These are phyloP conservation scores for Acrobeloides nanus DNA, from an alignment of 2,888 invertebrate genomes.

Conservation along the genomic window DNA sequence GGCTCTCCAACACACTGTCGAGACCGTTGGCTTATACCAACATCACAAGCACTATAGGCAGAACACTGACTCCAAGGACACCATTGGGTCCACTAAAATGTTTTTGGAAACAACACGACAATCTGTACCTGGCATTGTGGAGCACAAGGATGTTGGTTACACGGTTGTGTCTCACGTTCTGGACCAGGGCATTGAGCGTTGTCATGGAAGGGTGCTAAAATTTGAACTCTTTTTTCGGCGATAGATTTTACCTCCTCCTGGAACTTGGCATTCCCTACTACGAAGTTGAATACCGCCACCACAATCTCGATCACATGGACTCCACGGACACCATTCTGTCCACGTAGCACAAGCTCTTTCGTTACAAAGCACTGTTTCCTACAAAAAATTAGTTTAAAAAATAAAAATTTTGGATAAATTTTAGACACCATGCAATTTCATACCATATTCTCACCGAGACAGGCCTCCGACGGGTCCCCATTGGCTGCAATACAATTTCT, in stretches of 20 bases:
- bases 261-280: constrained; percentile 33
- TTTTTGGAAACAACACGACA: too few relatives aligned
- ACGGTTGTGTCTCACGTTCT: constrained; percentile 33
- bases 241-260: constrained; percentile 15
- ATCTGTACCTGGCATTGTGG: constrained; percentile 39
- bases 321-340: constrained; percentile 44
- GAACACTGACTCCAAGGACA: constrained; percentile 43
- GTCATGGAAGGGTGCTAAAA: constrained; percentile 8
- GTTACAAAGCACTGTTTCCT: constrained; percentile 35
- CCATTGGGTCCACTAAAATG: constrained; percentile 46
- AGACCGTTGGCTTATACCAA: constrained; percentile 16
- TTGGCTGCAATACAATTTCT: constrained; percentile 31
- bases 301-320: constrained; percentile 40
- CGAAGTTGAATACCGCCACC: constrained; percentile 37
- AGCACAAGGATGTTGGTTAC: constrained; percentile 39
- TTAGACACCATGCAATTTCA: too few relatives aligned
- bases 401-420: too few relatives aligned
- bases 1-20: constrained; percentile 43
- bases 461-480: constrained; percentile 34
- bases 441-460: constrained; percentile 33
- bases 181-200: constrained; percentile 36
- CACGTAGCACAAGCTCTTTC: constrained; percentile 32
- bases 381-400: neutral
- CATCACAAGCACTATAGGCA: constrained; percentile 33
- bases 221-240: neutral